Percentiles rank a stretch among this genome's conserved stretches.
These are phyloP conservation scores for Brachionus calyciflorus DNA, from an alignment of 1,140 invertebrate genomes.

Conservation along the genomic window DNA sequence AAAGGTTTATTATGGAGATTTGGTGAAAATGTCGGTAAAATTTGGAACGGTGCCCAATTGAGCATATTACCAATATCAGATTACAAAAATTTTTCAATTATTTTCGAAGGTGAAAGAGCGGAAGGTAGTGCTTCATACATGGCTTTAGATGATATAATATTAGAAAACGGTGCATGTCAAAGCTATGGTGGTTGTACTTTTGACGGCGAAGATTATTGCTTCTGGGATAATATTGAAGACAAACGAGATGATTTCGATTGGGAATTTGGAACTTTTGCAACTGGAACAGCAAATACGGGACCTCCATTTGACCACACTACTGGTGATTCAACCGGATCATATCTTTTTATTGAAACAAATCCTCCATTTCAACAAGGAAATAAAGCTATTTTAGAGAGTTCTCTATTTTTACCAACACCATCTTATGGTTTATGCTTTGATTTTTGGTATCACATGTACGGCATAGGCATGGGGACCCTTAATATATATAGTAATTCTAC, in stretches of 20 bases:
- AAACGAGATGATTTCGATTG: slow-evolving; percentile 56
- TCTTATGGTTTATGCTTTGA: slow-evolving; percentile 49
- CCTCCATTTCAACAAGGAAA: background rate
- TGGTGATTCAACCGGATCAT: slow-evolving; percentile 54
- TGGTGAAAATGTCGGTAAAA: slow-evolving; percentile 36
- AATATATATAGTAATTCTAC: slow-evolving; percentile 25
- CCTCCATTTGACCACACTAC: slow-evolving; percentile 59
- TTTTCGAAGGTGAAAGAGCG: slow-evolving; percentile 52
- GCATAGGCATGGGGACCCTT: slow-evolving; percentile 45
- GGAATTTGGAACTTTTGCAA: slow-evolving; percentile 51
- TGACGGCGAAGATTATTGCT: slow-evolving; percentile 64
- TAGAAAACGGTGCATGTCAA: slow-evolving; percentile 43
- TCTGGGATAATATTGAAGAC: slow-evolving; percentile 48
- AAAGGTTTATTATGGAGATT: slow-evolving; percentile 43
- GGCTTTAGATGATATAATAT: slow-evolving; percentile 27
- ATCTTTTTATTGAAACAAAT: slow-evolving; percentile 55
- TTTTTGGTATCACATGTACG: slow-evolving; percentile 60
- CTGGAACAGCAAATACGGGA: slow-evolving; percentile 51
- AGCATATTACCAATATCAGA: background rate
- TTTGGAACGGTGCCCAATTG: slow-evolving; percentile 37
- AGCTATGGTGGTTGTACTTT: slow-evolving; percentile 50
- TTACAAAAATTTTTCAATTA: slow-evolving; percentile 47
- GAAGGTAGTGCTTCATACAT: slow-evolving; percentile 50
- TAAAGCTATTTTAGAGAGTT: slow-evolving; percentile 27
- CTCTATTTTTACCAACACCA: slow-evolving; percentile 27